A percentile compares a stretch with the other conserved stretches of the same genome.
Evolutionary conservation across 2,888 invertebrate genomes (phyloP).

Genomic region (Leptopilina syphax): DNA sequence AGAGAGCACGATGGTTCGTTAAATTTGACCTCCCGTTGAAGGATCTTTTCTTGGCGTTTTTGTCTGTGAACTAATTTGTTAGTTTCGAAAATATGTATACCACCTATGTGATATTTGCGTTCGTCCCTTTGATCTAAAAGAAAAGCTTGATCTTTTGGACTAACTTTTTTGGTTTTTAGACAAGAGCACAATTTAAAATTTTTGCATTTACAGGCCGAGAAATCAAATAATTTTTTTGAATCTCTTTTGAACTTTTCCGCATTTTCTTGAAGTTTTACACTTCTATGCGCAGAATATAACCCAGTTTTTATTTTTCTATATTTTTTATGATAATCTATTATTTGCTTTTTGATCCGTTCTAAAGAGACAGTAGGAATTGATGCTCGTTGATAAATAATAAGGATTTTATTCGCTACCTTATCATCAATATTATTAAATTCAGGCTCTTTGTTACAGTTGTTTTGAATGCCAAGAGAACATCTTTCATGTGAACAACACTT

Average conservation of each 20-base stretch:
- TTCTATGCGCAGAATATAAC: constrained; percentile 23
- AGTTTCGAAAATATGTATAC: constrained; percentile 6
- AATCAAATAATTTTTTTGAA: constrained; percentile 15
- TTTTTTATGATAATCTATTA: neutral
- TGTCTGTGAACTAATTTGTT: neutral
- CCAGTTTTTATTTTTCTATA: constrained; percentile 24
- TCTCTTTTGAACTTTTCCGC: constrained; percentile 1
- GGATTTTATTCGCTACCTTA: neutral
- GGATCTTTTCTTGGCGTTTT: constrained; percentile 21
- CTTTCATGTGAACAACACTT: constrained; percentile 5
- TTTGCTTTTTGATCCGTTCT: neutral
- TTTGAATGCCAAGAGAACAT: constrained; percentile 4
- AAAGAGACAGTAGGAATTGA: constrained; percentile 4
- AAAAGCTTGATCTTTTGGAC: constrained; percentile 14
- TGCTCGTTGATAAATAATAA: neutral
- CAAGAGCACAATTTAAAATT: constrained; percentile 2
- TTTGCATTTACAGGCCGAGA: constrained; percentile 20
- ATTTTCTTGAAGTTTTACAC: constrained; percentile 10
- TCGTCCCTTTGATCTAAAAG: constrained; percentile 21
- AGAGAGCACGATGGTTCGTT: neutral
- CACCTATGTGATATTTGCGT: constrained; percentile 25
- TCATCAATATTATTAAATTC: neutral
- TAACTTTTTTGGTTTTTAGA: constrained; percentile 7
- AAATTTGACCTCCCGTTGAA: constrained; percentile 5
- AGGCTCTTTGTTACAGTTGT: constrained; percentile 8